Conservation (phyloP, 1,140 invertebrate species). For the Nymphalis io region DNA sequence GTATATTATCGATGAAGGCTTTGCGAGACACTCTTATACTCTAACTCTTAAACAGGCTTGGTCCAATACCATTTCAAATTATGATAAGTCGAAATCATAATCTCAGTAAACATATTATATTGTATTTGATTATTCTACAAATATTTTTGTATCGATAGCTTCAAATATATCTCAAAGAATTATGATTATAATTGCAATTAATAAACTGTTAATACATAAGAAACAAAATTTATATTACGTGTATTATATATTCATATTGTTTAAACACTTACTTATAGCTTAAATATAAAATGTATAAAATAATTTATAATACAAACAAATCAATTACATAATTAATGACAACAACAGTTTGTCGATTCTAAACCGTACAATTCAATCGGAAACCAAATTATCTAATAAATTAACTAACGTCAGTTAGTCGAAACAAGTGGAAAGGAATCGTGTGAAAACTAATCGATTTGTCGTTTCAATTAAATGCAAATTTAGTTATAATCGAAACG, state of each 20-base stretch:
- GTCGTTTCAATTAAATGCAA: constrained; percentile 66
- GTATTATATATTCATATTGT: no score
- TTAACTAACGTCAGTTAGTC: constrained; percentile 55
- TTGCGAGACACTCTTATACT: neutral
- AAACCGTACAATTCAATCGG: constrained; percentile 42
- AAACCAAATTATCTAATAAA: constrained; percentile 72
- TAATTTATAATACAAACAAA: neutral
- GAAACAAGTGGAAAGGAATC: constrained; percentile 60
- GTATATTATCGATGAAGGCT: constrained; percentile 6
- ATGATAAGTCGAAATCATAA: no score
- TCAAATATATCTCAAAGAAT: no score
- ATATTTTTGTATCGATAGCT: no score
- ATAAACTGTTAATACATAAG: no score
- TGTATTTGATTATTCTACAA: no score
- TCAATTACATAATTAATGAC: neutral
- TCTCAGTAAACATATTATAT: no score
- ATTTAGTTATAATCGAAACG: constrained; percentile 44
- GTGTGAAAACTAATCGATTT: constrained; percentile 64
- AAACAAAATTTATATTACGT: no score
- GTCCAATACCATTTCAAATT: no score
- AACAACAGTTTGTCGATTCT: constrained; percentile 2
- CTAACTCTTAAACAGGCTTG: neutral
- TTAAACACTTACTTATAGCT: no score
- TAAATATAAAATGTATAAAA: neutral
- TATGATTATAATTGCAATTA: no score